Conservation (phyloP, 2,797 vertebrate species). For the Chelon auratus region DNA sequence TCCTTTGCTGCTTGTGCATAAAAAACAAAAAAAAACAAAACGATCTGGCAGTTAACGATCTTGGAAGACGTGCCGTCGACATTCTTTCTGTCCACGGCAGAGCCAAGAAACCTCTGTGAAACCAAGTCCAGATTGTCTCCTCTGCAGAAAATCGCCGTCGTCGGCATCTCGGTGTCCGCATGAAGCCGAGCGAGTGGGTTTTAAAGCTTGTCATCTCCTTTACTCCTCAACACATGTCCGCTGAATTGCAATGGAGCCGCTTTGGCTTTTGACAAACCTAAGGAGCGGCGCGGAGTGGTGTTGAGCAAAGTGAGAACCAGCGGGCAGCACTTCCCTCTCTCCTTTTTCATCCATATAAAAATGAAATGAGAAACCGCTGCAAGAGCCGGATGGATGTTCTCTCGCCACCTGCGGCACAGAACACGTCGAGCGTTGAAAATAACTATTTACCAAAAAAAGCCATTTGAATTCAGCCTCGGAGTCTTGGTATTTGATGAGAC, state of each 20-base stretch:
- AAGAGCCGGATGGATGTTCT: constrained; percentile 27
- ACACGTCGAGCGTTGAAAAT: constrained; percentile 28
- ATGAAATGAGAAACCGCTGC: constrained; percentile 22
- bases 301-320: constrained; percentile 41
- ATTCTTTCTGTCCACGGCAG: constrained; percentile 1
- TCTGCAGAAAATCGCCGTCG: constrained; percentile 25
- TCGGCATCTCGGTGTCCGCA: constrained; percentile 25
- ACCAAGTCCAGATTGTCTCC: constrained; percentile 33
- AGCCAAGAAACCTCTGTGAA: constrained; percentile 34
- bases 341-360: constrained; percentile 41
- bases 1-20: constrained; percentile 16
- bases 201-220: constrained; percentile 37
- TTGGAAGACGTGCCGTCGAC: constrained; percentile 22
- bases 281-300: constrained; percentile 6
- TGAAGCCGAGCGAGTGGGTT: constrained; percentile 7
- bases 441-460: constrained; percentile 36
- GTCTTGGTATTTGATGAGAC: constrained; percentile 22
- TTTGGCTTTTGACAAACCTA: constrained; percentile 24
- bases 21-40: constrained; percentile 20
- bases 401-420: constrained; percentile 30
- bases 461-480: constrained; percentile 40
- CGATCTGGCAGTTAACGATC: constrained; percentile 30
- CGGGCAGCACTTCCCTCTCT: constrained; percentile 9
- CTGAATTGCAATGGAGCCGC: constrained; percentile 45
- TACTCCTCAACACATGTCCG: constrained; percentile 16